Conservation (phyloP, 2,888 invertebrate species). For the Tetragnatha montana region DNA sequence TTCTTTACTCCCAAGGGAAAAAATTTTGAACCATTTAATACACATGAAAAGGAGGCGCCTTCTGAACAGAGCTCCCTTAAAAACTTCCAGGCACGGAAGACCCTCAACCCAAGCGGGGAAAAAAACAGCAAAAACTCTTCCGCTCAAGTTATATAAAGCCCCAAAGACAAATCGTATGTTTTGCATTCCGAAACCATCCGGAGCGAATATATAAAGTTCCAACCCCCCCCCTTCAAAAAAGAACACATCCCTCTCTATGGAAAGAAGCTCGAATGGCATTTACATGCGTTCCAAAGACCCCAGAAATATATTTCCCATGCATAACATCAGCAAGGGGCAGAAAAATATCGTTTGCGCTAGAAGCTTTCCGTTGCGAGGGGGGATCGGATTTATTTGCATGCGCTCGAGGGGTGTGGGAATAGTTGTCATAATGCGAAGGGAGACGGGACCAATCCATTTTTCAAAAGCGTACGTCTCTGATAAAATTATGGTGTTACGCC, state of each 20-base stretch:
- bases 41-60: background rate
- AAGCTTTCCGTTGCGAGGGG: constrained; percentile 9
- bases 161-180: constrained; percentile 69
- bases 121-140: background rate
- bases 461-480: constrained; percentile 5
- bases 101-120: background rate
- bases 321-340: constrained; percentile 37
- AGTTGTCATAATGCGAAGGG: constrained; percentile 60
- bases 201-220: constrained; percentile 1
- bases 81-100: background rate
- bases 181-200: constrained; percentile 64
- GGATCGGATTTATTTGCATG: constrained; percentile 70
- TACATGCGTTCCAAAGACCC: constrained; percentile 13
- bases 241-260: constrained; percentile 5
- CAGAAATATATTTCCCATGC: constrained; percentile 51
- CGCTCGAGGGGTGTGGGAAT: constrained; percentile 3
- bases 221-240: background rate
- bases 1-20: background rate
- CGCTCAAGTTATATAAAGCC: constrained; percentile 62
- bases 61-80: background rate
- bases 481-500: constrained; percentile 33
- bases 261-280: constrained; percentile 44
- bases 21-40: background rate
- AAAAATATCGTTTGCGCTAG: constrained; percentile 3
- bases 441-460: constrained; percentile 12